Base-by-base conservation (phyloP, 2,797 vertebrate genomes). In the Cossypha dichroa region DNA sequence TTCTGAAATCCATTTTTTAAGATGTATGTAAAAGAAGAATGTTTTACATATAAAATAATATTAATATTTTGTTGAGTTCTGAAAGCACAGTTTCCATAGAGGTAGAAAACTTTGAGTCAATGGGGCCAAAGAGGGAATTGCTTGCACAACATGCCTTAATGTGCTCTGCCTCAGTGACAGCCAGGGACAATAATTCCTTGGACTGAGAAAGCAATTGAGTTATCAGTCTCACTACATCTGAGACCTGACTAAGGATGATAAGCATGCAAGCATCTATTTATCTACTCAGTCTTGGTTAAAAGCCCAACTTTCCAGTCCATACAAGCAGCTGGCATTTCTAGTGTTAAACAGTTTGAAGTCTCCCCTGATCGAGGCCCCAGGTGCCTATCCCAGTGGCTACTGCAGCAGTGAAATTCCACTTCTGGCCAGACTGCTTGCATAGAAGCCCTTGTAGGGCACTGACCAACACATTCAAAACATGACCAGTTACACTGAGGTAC, bases 331-430 rank as follows among this genome's bases (percentile, higher is more conserved):
- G 46, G 31, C 2, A 5, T 55, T 93, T 88, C 28, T 38, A 54
- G 16, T 2, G 10, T 34, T 68, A 14, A 73, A 31, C 46, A 54
- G 8, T 17, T 43, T 38, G 41, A 45, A 33, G 38, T 9, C 15
- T 73, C 11, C 43, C 12, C 25, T 29, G 48, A 23, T 1, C 0
- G 0, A 82, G 51, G 49, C 11, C 15, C 28, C 2, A 9, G 9
- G 59, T 5, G 8, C 6, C 16, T 12, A 22, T 23, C 40, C 40
- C 67, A 56, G 59, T 7, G 15, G 49, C 31, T 68, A 63, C 48
- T 62, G 58, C 22, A 73, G 51, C 0, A 0, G 14, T 14, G 64
- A 77, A 72, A 89, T 64, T 76, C 75, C 34, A 25, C 54, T 87
- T 87, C 56, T 80, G 68, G 33, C 10, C 28, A 75, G 21, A 9